Evolutionary conservation across 2,113 vertebrate genomes (phyloP).

Genomic region (Gambusia holbrooki): DNA sequence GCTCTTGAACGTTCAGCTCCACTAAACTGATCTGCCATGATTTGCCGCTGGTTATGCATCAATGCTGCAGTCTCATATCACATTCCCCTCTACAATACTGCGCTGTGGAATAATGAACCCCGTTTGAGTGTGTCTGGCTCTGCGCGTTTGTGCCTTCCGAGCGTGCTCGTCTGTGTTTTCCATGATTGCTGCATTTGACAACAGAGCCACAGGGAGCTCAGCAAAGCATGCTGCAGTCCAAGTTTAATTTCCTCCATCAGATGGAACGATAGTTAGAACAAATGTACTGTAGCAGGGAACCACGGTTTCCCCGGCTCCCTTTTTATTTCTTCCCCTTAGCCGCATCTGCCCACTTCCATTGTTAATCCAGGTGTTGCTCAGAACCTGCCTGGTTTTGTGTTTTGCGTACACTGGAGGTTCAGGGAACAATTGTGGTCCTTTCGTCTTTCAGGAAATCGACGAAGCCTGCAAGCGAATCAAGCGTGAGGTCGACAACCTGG

Average conservation of each 20-base stretch:
- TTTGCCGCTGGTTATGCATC: constrained; percentile 79
- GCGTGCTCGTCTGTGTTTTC: constrained; percentile 59
- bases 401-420: constrained; percentile 25
- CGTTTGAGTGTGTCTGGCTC: constrained; percentile 60
- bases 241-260: constrained; percentile 81
- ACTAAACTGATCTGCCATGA: constrained; percentile 81
- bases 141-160: constrained; percentile 21
- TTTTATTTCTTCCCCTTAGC: not conserved
- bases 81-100: constrained; percentile 73
- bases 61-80: constrained; percentile 77
- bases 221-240: constrained; percentile 72
- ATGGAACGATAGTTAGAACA: constrained; percentile 76
- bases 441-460: constrained; percentile 90
- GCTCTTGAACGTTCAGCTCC: constrained; percentile 74
- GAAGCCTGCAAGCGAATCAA: constrained; percentile 99
- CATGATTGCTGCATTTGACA: constrained; percentile 78
- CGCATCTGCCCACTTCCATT: constrained; percentile 33
- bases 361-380: constrained; percentile 57
- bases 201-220: constrained; percentile 77
- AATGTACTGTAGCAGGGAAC: constrained; percentile 73
- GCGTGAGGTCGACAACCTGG: constrained; percentile 94
- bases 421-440: constrained; percentile 36
- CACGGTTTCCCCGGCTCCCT: constrained; percentile 48
- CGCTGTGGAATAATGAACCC: constrained; percentile 78
- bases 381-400: constrained; percentile 37